Evolutionary conservation across 2,888 invertebrate species (phyloP).

Genomic region (Chrysolina americana): DNA sequence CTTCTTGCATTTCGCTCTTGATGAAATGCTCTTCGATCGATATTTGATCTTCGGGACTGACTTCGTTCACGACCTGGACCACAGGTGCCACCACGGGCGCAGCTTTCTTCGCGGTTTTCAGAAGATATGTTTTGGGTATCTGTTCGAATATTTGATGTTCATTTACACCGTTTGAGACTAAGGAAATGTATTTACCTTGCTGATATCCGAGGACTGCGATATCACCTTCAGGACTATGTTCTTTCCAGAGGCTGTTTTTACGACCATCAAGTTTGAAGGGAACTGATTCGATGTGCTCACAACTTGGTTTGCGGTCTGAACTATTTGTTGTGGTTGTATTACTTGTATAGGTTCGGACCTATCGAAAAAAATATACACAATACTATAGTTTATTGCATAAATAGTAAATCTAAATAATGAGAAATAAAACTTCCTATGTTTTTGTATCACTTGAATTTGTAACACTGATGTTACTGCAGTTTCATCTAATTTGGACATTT

Average conservation of each 20-base stretch:
- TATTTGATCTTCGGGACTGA: conserved; percentile 44
- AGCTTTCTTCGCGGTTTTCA: conserved; percentile 58
- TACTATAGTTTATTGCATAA: too few relatives aligned
- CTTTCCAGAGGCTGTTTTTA: conserved; percentile 68
- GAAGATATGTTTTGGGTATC: conserved; percentile 60
- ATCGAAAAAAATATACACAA: conserved; percentile 20
- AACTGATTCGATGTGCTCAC: conserved; percentile 52
- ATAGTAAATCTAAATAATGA: too few relatives aligned
- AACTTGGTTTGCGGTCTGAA: conserved; percentile 29
- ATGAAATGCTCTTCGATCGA: conserved; percentile 48
- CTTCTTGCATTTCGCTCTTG: conserved; percentile 43
- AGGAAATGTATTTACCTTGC: conserved; percentile 3
- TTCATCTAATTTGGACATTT: too few relatives aligned
- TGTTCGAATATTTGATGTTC: conserved; percentile 22
- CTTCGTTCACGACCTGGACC: conserved; percentile 41
- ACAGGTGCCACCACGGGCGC: conserved; percentile 41
- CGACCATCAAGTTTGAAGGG: conserved; percentile 67
- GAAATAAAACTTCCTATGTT: too few relatives aligned
- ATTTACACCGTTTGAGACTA: neutral
- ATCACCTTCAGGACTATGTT: conserved; percentile 68
- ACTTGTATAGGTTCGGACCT: conserved; percentile 53
- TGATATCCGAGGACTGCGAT: conserved; percentile 58
- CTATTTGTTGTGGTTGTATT: conserved; percentile 50
- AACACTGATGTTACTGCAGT: too few relatives aligned
- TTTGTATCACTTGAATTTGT: too few relatives aligned